Conservation (phyloP, 2,888 invertebrate species). For the Oscheius sp. region DNA sequence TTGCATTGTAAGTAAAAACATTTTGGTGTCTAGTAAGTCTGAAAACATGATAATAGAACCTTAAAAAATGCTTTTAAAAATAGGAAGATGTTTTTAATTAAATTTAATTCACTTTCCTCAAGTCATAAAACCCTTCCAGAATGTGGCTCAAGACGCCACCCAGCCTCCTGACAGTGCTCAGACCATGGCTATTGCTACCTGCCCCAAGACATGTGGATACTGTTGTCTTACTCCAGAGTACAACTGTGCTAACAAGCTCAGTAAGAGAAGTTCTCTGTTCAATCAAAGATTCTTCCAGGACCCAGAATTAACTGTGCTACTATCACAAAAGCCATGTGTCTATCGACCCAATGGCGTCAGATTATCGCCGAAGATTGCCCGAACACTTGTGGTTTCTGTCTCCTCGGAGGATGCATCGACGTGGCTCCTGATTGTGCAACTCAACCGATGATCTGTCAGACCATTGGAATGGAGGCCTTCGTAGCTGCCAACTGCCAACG, state of each 20-base stretch:
- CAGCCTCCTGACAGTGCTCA: too few species aligned
- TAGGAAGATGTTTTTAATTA: too few species aligned
- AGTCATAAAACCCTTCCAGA: too few species aligned
- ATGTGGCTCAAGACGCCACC: too few species aligned
- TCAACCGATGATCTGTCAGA: conserved; percentile 19
- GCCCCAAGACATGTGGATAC: conserved; percentile 26
- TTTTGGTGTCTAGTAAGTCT: neutral
- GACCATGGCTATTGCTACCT: conserved; percentile 14
- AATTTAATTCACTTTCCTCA: too few species aligned
- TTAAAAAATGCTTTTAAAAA: too few species aligned
- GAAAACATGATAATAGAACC: too few species aligned
- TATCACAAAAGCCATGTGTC: conserved; percentile 7
- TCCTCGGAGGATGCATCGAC: conserved; percentile 21
- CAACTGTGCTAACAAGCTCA: conserved; percentile 11
- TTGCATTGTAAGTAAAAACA: neutral
- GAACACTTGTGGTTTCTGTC: conserved; percentile 15
- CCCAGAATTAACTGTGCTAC: neutral
- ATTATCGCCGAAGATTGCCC: conserved; percentile 14
- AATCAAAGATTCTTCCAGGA: conserved; percentile 2
- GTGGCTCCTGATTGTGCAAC: conserved; percentile 16
- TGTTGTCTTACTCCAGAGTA: conserved; percentile 15
- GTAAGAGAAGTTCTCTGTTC: too few species aligned
- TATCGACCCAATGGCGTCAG: neutral
- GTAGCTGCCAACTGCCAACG: neutral
- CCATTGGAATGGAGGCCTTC: neutral